These are phyloP conservation scores for Corvus moneduloides DNA, from an alignment of 2,113 vertebrate genomes.

Conservation along the genomic window DNA sequence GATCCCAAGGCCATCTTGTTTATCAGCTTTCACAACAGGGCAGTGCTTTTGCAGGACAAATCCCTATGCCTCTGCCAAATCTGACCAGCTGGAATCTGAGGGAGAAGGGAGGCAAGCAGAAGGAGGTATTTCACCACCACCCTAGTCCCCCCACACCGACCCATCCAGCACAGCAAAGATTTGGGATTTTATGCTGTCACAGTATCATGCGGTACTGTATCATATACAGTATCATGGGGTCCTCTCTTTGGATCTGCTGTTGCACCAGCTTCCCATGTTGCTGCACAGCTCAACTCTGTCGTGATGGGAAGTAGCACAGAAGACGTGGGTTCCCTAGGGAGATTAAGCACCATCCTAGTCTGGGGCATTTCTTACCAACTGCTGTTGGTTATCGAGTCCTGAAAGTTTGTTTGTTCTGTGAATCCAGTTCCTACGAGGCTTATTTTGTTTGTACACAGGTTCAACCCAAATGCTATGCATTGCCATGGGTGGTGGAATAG, in stretches of 20 bases:
- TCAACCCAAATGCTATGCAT: background rate
- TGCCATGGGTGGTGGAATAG: background rate
- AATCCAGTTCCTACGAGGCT: background rate
- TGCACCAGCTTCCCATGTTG: background rate
- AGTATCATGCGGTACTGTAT: rapidly evolving
- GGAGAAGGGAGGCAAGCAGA: background rate
- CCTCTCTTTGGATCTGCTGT: background rate
- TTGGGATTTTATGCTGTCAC: background rate
- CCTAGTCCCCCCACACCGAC: background rate
- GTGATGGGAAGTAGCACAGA: background rate
- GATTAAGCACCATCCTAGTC: background rate
- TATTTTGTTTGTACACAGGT: background rate
- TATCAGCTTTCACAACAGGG: background rate
- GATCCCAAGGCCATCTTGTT: slow-evolving; percentile 1
- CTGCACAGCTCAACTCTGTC: background rate
- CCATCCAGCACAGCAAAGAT: background rate
- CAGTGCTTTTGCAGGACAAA: background rate
- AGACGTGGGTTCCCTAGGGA: background rate
- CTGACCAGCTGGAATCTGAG: background rate
- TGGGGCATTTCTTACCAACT: background rate
- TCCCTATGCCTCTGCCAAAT: background rate
- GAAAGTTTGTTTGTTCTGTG: background rate
- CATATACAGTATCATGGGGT: background rate
- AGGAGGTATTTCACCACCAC: background rate
- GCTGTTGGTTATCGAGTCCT: background rate